Evolutionary conservation across 2,113 vertebrate species (phyloP).

Genomic region (Spermophilus dauricus): DNA sequence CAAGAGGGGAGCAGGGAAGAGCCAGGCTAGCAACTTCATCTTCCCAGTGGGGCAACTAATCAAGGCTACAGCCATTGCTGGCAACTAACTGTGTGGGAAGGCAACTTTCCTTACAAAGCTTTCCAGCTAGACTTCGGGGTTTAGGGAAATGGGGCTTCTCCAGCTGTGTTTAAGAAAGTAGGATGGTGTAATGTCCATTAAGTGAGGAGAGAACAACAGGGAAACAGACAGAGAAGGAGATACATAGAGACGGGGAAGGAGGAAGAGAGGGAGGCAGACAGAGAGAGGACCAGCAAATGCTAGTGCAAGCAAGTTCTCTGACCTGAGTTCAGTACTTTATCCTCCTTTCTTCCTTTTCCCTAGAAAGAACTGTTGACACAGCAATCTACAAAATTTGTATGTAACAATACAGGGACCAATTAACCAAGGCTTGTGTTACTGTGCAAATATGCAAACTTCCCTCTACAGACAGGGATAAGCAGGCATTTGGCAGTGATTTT

Average conservation of each 20-base stretch:
- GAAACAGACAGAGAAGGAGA: background rate
- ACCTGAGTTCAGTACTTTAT: background rate
- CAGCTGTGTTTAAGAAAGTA: background rate
- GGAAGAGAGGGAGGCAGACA: background rate
- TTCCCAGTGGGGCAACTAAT: rapidly evolving
- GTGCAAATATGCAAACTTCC: slow-evolving; percentile 23
- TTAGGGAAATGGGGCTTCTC: background rate
- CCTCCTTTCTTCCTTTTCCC: background rate
- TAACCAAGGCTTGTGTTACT: background rate
- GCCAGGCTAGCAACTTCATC: background rate
- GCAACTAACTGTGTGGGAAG: rapidly evolving
- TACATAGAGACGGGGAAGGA: no score
- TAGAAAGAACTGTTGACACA: background rate
- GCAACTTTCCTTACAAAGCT: background rate
- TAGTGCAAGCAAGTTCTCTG: background rate
- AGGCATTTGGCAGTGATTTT: background rate
- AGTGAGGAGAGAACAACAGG: background rate
- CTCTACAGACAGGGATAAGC: background rate
- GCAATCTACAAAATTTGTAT: background rate
- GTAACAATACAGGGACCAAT: background rate
- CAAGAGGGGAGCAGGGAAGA: background rate
- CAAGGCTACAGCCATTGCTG: background rate
- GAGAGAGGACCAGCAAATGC: no score
- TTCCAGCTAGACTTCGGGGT: background rate
- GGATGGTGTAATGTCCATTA: background rate